Evolutionary conservation across 2,113 vertebrate species (phyloP), one percentile per base, ranked within the genome.

Genomic region (Chloropsis cyanopogon): DNA sequence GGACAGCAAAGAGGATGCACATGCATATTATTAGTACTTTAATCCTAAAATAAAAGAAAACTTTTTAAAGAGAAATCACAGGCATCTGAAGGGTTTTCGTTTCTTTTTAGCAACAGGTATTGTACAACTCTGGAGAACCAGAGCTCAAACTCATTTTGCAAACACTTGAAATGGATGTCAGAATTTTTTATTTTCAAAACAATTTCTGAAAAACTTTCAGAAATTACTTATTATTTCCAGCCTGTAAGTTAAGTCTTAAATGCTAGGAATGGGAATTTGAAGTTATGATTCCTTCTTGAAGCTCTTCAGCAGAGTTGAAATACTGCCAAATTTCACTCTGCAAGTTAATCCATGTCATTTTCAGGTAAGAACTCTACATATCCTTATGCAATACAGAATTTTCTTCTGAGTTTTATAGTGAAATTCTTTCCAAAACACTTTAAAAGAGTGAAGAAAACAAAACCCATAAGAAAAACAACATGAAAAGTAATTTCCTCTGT

Each of bases 381-480:
- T 33, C 11, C 21, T 42, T 37, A 18, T 11, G 13, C 26, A 10
- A 88, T 54, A 39, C 4, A 56, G 60, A 83, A 68, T 50, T 64
- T 91, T 69, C 29, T 82, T 70, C 28, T 63, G 41, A 79, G 21
- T 61, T 88, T 69, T 66, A 42, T 5, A 53, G 12, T 37, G 28
- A 76, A 68, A 46, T 72, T 41, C 25, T 46, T 93, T 46, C 64
- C 11, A 59, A 80, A 80, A 31, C 7, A 19, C 25, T 6, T 46
- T 49, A 60, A 47, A 76, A 46, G 20, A 47, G 6, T 18, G 15
- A 73, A 52, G 53, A 75, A 39, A 82, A 61, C 3, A 41, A 47
- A 65, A n/a, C 1, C 2, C 11, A 25, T 20, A 8, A 54, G 52
- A 44, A n/a, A 13, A 3, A 1, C 7, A 59, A 21, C 16, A 54